Evolutionary conservation across 2,113 vertebrate genomes (phyloP).

Genomic region (Nibea coibor): DNA sequence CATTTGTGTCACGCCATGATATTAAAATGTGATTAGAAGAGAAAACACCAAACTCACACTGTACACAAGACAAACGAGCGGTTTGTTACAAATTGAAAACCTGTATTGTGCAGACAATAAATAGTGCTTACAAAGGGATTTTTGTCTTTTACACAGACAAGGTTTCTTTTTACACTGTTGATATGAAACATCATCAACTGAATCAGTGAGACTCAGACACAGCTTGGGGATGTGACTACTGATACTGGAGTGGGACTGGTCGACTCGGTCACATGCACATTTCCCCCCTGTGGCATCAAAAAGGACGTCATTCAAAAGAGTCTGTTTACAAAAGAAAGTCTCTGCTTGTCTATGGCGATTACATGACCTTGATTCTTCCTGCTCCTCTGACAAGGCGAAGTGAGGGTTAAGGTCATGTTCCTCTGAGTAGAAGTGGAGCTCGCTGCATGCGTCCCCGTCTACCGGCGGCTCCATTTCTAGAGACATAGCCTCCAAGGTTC

Average conservation of each 20-base stretch:
- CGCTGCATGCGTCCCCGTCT: constrained; percentile 54
- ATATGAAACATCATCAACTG: constrained; percentile 83
- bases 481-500: constrained; percentile 85
- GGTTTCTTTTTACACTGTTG: constrained; percentile 76
- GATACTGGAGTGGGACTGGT: constrained; percentile 84
- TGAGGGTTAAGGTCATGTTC: constrained; percentile 61
- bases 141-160: constrained; percentile 84
- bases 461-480: constrained; percentile 72
- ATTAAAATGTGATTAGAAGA: constrained; percentile 76
- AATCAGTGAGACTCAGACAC: constrained; percentile 73
- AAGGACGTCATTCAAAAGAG: constrained; percentile 78
- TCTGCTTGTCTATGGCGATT: constrained; percentile 65
- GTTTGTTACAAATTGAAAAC: constrained; percentile 88
- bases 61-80: constrained; percentile 78
- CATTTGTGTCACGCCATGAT: constrained; percentile 54
- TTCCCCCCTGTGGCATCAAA: constrained; percentile 66
- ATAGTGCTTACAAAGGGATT: constrained; percentile 93
- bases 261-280: constrained; percentile 87
- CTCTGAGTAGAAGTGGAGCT: constrained; percentile 69
- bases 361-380: constrained; percentile 48
- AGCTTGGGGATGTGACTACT: constrained; percentile 74
- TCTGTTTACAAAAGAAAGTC: constrained; percentile 75
- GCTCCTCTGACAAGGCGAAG: constrained; percentile 63
- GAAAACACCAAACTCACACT: constrained; percentile 77
- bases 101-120: constrained; percentile 95